phyloP scores from a whole-genome alignment of 2,888 invertebrate species.

The Limnephilus auricula region DNA sequence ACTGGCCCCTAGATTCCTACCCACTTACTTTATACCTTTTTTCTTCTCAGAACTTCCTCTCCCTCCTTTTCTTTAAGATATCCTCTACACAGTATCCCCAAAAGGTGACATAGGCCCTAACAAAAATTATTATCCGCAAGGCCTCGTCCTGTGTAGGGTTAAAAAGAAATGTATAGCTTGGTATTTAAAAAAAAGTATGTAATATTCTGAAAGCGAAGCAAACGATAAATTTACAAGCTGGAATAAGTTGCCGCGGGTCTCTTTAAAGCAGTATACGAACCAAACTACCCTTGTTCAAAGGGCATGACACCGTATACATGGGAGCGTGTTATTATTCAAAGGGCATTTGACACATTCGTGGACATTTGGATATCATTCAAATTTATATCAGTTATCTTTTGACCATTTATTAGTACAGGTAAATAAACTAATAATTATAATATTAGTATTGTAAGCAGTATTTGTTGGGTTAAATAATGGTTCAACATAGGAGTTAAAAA shows the following conservation, averaged over 20 bases:
- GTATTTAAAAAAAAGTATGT: background rate
- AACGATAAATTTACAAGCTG: background rate
- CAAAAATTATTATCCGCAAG: too few species aligned
- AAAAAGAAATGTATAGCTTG: background rate
- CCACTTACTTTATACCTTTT: too few species aligned
- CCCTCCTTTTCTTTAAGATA: too few species aligned
- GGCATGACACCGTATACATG: background rate
- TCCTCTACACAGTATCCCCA: too few species aligned
- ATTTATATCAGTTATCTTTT: background rate
- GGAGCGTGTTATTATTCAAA: too few species aligned
- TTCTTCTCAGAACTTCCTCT: too few species aligned
- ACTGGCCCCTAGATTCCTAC: too few species aligned
- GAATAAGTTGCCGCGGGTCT: background rate
- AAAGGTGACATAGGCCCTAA: too few species aligned
- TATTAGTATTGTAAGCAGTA: background rate
- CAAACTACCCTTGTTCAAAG: background rate
- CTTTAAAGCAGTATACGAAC: background rate
- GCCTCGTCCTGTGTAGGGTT: too few species aligned
- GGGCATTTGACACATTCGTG: background rate
- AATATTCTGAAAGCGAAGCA: background rate
- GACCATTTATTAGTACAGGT: background rate
- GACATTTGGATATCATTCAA: background rate
- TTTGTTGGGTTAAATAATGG: background rate
- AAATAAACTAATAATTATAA: background rate
- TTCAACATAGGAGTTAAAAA: background rate